Conservation (phyloP, 2,113 vertebrate genomes). For the Zapus hudsonius region DNA sequence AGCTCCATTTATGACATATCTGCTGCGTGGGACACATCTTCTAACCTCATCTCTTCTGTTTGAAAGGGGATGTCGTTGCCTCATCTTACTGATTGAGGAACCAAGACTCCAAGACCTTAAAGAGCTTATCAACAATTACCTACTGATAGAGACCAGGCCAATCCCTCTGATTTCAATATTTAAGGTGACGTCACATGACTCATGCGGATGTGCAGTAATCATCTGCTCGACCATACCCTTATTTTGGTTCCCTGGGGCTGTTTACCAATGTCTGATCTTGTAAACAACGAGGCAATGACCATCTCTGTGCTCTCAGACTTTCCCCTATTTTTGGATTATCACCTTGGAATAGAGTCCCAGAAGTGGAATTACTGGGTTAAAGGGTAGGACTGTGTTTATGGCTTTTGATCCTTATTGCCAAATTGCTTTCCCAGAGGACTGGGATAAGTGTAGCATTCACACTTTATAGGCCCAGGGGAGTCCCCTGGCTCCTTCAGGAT, state of each 20-base stretch:
- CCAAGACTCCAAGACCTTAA: background rate
- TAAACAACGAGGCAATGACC: constrained; percentile 66
- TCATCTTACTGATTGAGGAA: constrained; percentile 13
- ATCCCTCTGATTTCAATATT: background rate
- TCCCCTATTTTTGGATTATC: constrained; percentile 71
- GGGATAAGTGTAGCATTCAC: constrained; percentile 14
- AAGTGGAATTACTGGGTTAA: constrained; percentile 79
- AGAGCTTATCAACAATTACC: background rate
- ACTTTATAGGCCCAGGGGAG: constrained; percentile 72
- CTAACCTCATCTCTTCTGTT: background rate
- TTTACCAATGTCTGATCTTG: constrained; percentile 53
- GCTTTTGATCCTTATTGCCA: constrained; percentile 72
- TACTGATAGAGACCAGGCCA: background rate
- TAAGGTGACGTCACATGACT: background rate
- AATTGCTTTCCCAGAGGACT: constrained; percentile 70
- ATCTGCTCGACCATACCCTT: background rate
- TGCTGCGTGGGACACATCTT: background rate
- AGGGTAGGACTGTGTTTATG: constrained; percentile 79
- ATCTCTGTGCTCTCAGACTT: constrained; percentile 58
- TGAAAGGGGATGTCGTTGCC: background rate
- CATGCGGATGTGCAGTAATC: background rate
- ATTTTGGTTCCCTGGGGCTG: constrained; percentile 37
- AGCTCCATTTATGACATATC: background rate
- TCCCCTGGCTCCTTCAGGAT: constrained; percentile 58
- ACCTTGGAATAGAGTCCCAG: constrained; percentile 67